Evolutionary conservation across 2,113 vertebrate species (phyloP), one percentile per base, ranked within the genome.

Genomic region (Micromys minutus): DNA sequence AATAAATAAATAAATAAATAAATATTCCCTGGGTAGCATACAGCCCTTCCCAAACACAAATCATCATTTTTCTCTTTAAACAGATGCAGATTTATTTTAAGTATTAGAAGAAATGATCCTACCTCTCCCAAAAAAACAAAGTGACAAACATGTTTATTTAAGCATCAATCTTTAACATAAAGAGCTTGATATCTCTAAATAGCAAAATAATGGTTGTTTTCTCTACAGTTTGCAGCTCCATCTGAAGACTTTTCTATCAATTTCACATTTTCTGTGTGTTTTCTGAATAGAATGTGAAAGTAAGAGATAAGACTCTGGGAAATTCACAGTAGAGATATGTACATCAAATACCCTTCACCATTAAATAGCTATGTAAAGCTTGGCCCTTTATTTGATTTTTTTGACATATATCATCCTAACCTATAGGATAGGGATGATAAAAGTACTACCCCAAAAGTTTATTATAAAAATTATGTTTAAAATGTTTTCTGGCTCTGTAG

Each of bases 111-210:
- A n/a, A 75, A 61, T 72, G 9, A 69, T 97, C 10, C 42, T 72
- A 79, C 83, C 94, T 97, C 72, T 22, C 79, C 94, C 52, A 52
- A 72, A 93, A 95, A 95, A 77, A 94, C 92, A 88, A 88, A 91
- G 85, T 71, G n/a, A 65, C 71, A 95, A 90, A 96, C 77, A 15
- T 90, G 31, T 85, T 97, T 94, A 94, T 90, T 79, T 96, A 95
- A 90, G 71, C 52, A 89, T 52, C 39, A 67, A 5, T 96, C 74
- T 89, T 50, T 92, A 96, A 95, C 90, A 77, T 2, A 96, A 96
- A 89, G 31, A 93, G 4, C 12, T 95, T 71, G 61, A 61, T 76
- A 76, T 50, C 47, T 65, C 4, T 16, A 45, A 96, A 93, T 36
- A 96, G 85, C 76, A 72, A 45, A 86, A 71, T 24, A 88, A 17